Percentiles rank a stretch among this genome's conserved stretches.
phyloP scores from a whole-genome alignment of 2,113 vertebrate species.

The Mormyrus lacerda region DNA sequence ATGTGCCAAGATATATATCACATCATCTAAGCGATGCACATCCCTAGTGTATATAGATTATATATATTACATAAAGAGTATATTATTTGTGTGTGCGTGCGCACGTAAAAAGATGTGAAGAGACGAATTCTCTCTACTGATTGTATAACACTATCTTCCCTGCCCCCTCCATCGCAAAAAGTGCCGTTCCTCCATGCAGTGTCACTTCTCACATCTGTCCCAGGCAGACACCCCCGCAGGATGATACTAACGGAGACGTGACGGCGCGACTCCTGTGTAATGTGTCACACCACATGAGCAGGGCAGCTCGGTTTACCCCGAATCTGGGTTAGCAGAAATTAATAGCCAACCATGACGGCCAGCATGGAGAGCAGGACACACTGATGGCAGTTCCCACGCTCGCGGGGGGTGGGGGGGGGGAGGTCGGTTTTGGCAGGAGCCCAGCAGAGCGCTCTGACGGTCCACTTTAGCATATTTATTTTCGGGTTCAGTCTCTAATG shows the following conservation, averaged over 20 bases:
- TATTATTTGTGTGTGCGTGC: neutral
- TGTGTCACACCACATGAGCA: neutral
- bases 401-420: neutral
- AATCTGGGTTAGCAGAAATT: neutral
- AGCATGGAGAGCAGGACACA: neutral
- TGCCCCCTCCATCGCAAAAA: neutral
- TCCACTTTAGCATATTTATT: neutral
- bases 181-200: neutral
- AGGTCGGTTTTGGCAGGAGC: neutral
- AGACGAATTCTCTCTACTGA: neutral
- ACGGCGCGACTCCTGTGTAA: neutral
- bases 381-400: neutral
- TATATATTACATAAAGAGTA: neutral
- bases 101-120: neutral
- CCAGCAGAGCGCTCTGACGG: neutral
- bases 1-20: neutral
- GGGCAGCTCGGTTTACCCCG: neutral
- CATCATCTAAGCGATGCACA: neutral
- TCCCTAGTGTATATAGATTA: neutral
- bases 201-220: neutral
- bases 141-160: neutral
- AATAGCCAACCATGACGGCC: neutral
- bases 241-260: neutral
- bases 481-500: neutral
- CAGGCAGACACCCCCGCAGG: neutral